A percentile compares a stretch with the other conserved stretches of the same genome.
Conservation (phyloP, 2,888 invertebrate genomes). For the Elegia similella region DNA sequence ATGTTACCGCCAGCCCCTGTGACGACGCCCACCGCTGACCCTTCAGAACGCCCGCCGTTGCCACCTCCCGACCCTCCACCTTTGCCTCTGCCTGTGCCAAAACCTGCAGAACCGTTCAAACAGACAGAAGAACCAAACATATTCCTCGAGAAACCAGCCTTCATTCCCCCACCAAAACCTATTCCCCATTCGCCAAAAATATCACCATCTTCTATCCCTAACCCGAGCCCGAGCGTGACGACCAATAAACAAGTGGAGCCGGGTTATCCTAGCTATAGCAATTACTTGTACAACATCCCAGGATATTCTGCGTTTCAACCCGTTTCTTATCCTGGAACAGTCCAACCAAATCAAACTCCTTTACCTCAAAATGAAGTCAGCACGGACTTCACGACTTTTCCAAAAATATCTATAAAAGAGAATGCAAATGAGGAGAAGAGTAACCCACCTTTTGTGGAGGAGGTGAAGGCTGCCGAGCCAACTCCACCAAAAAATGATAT, state of each 20-base stretch:
- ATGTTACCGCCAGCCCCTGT: slow-evolving; percentile 26
- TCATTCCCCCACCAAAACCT: slow-evolving; percentile 50
- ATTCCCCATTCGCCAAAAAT: slow-evolving; percentile 68
- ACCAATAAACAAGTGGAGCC: slow-evolving; percentile 58
- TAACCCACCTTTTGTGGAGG: slow-evolving; percentile 22
- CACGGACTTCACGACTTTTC: slow-evolving; percentile 42
- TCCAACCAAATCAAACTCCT: slow-evolving; percentile 43
- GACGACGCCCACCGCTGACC: slow-evolving; percentile 23
- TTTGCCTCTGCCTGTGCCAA: slow-evolving; percentile 30
- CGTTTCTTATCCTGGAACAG: slow-evolving; percentile 50
- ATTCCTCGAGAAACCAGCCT: slow-evolving; percentile 55
- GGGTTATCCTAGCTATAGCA: slow-evolving; percentile 60
- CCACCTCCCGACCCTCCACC: slow-evolving; percentile 27
- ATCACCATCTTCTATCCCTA: slow-evolving; percentile 75
- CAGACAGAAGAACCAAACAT: slow-evolving; percentile 43
- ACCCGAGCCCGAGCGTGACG: slow-evolving; percentile 68
- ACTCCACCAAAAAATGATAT: slow-evolving; percentile 30
- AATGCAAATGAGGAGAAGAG: slow-evolving; percentile 29
- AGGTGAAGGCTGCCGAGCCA: slow-evolving; percentile 30
- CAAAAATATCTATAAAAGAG: slow-evolving; percentile 36
- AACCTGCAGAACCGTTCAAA: slow-evolving; percentile 49
- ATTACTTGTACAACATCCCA: slow-evolving; percentile 68
- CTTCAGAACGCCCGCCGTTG: slow-evolving; percentile 28
- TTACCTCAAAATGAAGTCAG: slow-evolving; percentile 35
- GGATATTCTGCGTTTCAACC: slow-evolving; percentile 76